A percentile compares a stretch with the other conserved stretches of the same genome.
phyloP scores from a whole-genome alignment of 2,888 invertebrate species.

The Agrochola litura region DNA sequence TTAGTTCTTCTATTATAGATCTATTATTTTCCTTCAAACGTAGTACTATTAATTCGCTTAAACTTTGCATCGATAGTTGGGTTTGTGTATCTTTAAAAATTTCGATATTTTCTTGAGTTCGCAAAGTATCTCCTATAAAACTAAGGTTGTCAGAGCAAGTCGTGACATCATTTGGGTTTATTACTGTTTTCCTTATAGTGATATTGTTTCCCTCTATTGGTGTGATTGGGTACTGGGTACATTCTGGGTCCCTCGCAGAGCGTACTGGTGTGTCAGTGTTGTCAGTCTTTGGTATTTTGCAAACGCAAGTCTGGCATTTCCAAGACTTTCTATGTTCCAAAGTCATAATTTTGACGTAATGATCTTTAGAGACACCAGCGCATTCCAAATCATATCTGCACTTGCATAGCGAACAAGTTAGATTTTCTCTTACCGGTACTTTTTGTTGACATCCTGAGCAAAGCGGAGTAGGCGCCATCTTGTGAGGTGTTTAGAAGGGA shows the following conservation, averaged over 20 bases:
- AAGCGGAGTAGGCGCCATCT: neutral
- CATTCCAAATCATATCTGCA: neutral
- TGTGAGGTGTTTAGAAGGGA: neutral
- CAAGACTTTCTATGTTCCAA: neutral
- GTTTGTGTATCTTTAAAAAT: too few species aligned
- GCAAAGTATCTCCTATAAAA: too few species aligned
- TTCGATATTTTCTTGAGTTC: too few species aligned
- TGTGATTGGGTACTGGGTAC: neutral
- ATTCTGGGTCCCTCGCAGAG: neutral
- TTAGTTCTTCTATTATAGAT: too few species aligned
- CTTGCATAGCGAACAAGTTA: neutral
- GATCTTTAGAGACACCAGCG: neutral
- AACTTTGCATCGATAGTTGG: too few species aligned
- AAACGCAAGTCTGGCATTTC: conserved; percentile 2
- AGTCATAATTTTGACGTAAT: neutral
- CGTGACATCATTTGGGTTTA: too few species aligned
- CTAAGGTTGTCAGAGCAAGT: too few species aligned
- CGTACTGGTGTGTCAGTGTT: neutral
- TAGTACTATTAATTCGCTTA: too few species aligned
- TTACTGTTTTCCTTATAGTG: too few species aligned
- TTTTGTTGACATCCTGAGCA: conserved; percentile 1
- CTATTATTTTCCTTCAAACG: too few species aligned
- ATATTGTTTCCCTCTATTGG: neutral
- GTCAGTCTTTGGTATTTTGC: neutral
- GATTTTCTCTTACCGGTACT: too few species aligned